These are phyloP conservation scores for Bhutanitis thaidina DNA, from an alignment of 2,888 invertebrate species.

Conservation along the genomic window DNA sequence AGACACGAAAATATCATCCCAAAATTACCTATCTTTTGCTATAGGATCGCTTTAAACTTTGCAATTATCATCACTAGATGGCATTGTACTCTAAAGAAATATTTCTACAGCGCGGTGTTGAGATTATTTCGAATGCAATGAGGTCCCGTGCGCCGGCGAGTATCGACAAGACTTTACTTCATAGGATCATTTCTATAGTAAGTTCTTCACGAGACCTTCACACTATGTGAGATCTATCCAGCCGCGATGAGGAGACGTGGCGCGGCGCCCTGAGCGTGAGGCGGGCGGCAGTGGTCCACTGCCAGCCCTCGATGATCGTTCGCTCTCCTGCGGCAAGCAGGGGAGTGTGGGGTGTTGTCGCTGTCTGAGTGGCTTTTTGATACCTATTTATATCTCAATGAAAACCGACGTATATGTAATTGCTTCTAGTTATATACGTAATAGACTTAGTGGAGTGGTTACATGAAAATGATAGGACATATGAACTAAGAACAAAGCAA, in stretches of 20 bases:
- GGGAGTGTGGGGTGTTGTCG: conserved; percentile 31
- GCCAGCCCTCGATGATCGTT: conserved; percentile 45
- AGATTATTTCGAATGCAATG: background rate
- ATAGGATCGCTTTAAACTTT: background rate
- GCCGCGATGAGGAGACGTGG: conserved; percentile 41
- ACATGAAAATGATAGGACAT: too few species aligned
- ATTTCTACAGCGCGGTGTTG: background rate
- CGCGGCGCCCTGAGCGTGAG: conserved; percentile 36
- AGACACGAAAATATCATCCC: too few species aligned
- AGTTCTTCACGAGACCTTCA: conserved; percentile 40
- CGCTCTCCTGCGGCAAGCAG: conserved; percentile 24
- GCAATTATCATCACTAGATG: background rate
- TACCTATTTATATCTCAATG: too few species aligned
- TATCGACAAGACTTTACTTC: background rate
- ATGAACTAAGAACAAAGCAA: too few species aligned
- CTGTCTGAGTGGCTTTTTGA: background rate
- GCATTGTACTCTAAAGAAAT: background rate
- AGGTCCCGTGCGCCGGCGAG: background rate
- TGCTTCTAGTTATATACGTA: too few species aligned
- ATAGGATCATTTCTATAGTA: conserved; percentile 41
- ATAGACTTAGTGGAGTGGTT: too few species aligned
- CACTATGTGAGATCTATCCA: conserved; percentile 34
- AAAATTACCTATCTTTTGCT: too few species aligned
- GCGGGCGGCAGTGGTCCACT: conserved; percentile 28
- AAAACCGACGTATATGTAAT: too few species aligned